These are phyloP conservation scores for Tenthredo distinguenda DNA, from an alignment of 2,888 invertebrate species.

Conservation along the genomic window DNA sequence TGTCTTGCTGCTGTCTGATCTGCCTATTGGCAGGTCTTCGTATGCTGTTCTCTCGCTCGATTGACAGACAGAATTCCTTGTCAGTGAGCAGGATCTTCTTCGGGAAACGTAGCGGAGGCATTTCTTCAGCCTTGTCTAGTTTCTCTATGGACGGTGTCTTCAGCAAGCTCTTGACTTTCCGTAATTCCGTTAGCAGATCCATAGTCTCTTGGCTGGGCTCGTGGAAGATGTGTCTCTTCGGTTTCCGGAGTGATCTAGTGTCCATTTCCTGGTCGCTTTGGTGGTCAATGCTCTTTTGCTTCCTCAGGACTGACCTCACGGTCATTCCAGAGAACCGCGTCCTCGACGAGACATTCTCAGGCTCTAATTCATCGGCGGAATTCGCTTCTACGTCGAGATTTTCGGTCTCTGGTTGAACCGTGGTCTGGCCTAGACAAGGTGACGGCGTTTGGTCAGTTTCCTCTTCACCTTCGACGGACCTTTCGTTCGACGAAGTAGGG, in stretches of 20 bases:
- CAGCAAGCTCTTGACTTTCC: constrained; percentile 72
- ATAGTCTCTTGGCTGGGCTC: constrained; percentile 76
- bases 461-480: constrained; percentile 42
- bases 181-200: constrained; percentile 72
- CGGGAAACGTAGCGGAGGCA: constrained; percentile 63
- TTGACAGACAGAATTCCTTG: constrained; percentile 74
- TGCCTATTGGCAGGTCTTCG: constrained; percentile 59
- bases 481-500: constrained; percentile 25
- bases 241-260: constrained; percentile 61
- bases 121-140: constrained; percentile 61
- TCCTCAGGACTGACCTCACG: constrained; percentile 70
- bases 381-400: background rate
- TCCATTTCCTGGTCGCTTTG: constrained; percentile 68
- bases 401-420: background rate
- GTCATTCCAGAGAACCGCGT: constrained; percentile 56
- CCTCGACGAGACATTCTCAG: constrained; percentile 42
- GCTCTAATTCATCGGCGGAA: constrained; percentile 47
- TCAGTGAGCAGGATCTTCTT: constrained; percentile 74
- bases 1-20: background rate
- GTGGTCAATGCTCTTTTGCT: constrained; percentile 72
- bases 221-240: constrained; percentile 69
- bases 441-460: constrained; percentile 8
- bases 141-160: constrained; percentile 72
- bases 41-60: constrained; percentile 74
- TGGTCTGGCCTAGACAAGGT: background rate